Conservation (phyloP, 2,888 invertebrate genomes). For the Smittia sp. region DNA sequence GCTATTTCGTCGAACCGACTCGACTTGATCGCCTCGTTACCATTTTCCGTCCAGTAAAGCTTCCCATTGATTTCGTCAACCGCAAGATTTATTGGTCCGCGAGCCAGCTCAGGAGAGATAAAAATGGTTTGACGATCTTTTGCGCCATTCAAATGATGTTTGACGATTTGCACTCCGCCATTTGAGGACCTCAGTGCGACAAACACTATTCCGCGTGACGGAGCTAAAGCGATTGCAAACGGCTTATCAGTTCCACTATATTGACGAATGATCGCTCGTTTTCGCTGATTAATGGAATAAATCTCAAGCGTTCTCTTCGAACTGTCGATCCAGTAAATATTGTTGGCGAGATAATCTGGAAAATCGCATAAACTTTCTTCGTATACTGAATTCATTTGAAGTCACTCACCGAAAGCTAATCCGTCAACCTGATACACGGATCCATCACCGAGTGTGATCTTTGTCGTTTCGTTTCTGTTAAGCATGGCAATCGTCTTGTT, state of each 20-base stretch:
- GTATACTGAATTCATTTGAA: too few species aligned
- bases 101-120: constrained; percentile 50
- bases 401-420: constrained; percentile 60
- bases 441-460: constrained; percentile 49
- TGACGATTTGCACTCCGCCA: constrained; percentile 61
- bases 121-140: constrained; percentile 51
- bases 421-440: constrained; percentile 57
- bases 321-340: constrained; percentile 70
- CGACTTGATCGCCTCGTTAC: too few species aligned
- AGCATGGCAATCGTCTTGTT: constrained; percentile 54
- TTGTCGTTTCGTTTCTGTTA: constrained; percentile 47
- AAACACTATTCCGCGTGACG: constrained; percentile 65
- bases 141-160: constrained; percentile 66
- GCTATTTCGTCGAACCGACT: constrained; percentile 61
- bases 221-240: constrained; percentile 65
- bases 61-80: constrained; percentile 60
- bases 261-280: constrained; percentile 61
- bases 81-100: constrained; percentile 51
- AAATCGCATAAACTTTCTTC: too few species aligned
- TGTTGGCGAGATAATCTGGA: constrained; percentile 67
- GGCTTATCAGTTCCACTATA: constrained; percentile 62
- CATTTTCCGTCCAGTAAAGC: too few species aligned
- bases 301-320: constrained; percentile 64
- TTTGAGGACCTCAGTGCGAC: constrained; percentile 59
- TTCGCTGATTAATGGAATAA: constrained; percentile 59